Conservation (phyloP, 1,140 invertebrate genomes). For the Apis florea region DNA sequence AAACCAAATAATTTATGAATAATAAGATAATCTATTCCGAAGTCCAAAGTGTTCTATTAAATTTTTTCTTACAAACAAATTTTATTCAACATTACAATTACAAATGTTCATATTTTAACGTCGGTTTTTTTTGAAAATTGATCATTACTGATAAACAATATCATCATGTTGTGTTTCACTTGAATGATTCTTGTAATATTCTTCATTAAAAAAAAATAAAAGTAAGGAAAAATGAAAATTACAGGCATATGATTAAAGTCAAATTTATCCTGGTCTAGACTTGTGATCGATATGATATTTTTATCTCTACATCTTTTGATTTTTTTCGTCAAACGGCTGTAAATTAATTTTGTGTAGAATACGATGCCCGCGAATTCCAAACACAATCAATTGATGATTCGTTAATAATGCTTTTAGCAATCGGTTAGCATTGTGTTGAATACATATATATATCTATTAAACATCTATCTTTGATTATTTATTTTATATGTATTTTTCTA, state of each 20-base stretch:
- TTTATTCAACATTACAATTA: no score
- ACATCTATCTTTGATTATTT: neutral
- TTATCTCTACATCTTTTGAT: constrained; percentile 23
- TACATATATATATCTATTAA: constrained; percentile 4
- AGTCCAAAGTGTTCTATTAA: no score
- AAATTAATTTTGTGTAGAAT: constrained; percentile 45
- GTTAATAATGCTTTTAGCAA: constrained; percentile 9
- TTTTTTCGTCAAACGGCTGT: constrained; percentile 34
- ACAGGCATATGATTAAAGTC: no score
- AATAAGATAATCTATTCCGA: no score
- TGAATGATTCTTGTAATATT: no score
- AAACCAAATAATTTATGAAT: no score
- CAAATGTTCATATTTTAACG: no score
- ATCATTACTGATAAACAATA: no score
- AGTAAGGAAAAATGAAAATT: neutral
- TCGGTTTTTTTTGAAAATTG: no score
- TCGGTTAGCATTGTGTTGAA: constrained; percentile 17
- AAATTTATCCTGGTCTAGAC: neutral
- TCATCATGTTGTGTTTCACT: no score
- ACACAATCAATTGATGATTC: constrained; percentile 26
- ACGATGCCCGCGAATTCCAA: constrained; percentile 11
- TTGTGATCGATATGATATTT: neutral
- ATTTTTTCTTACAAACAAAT: no score
- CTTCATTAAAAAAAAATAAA: neutral
- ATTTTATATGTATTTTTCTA: neutral